Conservation (phyloP, 2,113 vertebrate genomes). For the Apteryx owenii region DNA sequence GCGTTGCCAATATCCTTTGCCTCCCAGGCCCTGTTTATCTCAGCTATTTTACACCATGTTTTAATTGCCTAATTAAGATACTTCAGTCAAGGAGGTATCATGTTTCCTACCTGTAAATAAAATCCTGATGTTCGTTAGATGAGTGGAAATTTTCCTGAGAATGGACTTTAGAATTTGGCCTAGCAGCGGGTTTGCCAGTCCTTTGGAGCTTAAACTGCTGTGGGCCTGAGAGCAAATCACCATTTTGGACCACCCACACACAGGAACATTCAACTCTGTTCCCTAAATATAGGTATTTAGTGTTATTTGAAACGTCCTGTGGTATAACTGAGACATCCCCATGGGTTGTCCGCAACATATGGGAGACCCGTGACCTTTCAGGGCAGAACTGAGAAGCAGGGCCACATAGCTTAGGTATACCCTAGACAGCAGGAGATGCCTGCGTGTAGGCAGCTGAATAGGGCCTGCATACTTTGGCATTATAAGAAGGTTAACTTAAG, state of each 20-base stretch:
- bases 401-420: background rate
- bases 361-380: background rate
- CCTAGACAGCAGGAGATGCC: background rate
- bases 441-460: rapidly evolving
- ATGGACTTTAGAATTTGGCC: background rate
- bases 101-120: background rate
- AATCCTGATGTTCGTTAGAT: background rate
- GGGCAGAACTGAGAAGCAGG: background rate
- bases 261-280: background rate
- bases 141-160: background rate
- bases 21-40: conserved; percentile 10
- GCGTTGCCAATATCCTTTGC: background rate
- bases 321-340: background rate
- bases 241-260: background rate
- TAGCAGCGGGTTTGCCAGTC: background rate
- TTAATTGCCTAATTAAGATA: conserved; percentile 36
- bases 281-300: background rate
- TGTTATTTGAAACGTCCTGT: background rate
- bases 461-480: background rate
- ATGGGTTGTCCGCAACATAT: background rate
- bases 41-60: background rate
- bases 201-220: background rate
- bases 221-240: background rate
- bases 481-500: background rate
- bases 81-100: background rate